Conservation (phyloP, 1,140 invertebrate genomes). For the Nephila pilipes region DNA sequence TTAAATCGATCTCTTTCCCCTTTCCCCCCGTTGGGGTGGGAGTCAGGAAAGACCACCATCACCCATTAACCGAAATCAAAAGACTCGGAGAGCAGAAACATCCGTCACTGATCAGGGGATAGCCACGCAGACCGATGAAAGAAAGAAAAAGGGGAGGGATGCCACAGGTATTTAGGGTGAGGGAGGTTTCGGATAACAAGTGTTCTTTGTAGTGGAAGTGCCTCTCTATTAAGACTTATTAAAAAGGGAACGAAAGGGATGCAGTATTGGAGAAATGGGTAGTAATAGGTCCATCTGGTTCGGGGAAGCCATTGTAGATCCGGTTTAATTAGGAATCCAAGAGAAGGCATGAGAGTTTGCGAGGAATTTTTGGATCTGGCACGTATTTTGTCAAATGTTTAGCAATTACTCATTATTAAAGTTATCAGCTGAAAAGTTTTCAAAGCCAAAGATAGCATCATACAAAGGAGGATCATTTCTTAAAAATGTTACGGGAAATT, state of each 20-base stretch:
- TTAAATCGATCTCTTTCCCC: constrained; percentile 59
- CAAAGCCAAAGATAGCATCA: no score
- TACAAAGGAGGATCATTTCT: no score
- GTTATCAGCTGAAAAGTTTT: no score
- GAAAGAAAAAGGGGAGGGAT: not conserved
- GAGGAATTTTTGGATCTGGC: not conserved
- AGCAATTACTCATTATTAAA: no score
- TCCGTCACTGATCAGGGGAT: constrained; percentile 44
- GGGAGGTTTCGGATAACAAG: constrained; percentile 39
- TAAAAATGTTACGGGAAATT: no score
- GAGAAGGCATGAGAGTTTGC: not conserved
- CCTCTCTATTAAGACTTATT: constrained; percentile 37
- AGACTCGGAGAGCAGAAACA: constrained; percentile 67
- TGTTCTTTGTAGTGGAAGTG: constrained; percentile 4
- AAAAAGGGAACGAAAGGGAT: constrained; percentile 34
- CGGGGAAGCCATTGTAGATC: not conserved
- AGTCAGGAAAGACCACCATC: not conserved
- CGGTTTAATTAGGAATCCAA: not conserved
- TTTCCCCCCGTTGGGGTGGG: not conserved
- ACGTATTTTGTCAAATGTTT: not conserved
- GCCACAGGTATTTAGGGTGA: constrained; percentile 51
- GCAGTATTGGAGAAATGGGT: not conserved
- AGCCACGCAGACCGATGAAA: not conserved
- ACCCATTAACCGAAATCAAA: constrained; percentile 51
- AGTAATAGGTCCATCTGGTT: constrained; percentile 38